phyloP scores from a whole-genome alignment of 2,888 invertebrate species.

The Teleogryllus oceanicus region DNA sequence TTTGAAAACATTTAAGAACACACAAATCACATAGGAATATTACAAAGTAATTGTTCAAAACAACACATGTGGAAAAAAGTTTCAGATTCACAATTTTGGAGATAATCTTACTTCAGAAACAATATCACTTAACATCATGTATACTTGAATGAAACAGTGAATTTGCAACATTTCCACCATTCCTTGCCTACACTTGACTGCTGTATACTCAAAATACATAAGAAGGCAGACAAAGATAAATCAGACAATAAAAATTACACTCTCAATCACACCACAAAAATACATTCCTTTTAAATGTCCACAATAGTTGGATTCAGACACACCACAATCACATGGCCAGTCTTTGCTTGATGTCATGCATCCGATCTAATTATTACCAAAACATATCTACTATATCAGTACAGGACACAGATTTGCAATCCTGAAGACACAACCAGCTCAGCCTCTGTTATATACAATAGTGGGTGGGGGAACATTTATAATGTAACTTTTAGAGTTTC shows the following conservation, averaged over 20 bases:
- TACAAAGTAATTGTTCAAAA: neutral
- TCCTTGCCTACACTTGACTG: neutral
- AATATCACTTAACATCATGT: neutral
- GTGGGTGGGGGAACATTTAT: constrained; percentile 5
- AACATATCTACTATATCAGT: neutral
- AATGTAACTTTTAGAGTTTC: neutral
- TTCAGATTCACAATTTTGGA: constrained; percentile 11
- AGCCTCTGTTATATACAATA: constrained; percentile 18
- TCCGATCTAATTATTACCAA: constrained; percentile 4
- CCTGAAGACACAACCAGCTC: constrained; percentile 3
- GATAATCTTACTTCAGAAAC: neutral
- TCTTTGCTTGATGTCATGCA: constrained; percentile 11
- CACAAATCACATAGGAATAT: constrained; percentile 6
- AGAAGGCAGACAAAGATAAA: constrained; percentile 10
- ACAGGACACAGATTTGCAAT: neutral
- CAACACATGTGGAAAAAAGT: constrained; percentile 9
- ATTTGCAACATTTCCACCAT: neutral
- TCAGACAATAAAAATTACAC: neutral
- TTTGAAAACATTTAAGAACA: neutral
- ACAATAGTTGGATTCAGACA: neutral
- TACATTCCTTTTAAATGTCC: neutral
- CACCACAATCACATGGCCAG: neutral
- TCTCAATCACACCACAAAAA: constrained; percentile 18
- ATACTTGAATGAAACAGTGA: constrained; percentile 1
- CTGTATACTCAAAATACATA: neutral